Conservation (phyloP, 2,113 vertebrate species). For the Stomatorhinus ivindoensis region DNA sequence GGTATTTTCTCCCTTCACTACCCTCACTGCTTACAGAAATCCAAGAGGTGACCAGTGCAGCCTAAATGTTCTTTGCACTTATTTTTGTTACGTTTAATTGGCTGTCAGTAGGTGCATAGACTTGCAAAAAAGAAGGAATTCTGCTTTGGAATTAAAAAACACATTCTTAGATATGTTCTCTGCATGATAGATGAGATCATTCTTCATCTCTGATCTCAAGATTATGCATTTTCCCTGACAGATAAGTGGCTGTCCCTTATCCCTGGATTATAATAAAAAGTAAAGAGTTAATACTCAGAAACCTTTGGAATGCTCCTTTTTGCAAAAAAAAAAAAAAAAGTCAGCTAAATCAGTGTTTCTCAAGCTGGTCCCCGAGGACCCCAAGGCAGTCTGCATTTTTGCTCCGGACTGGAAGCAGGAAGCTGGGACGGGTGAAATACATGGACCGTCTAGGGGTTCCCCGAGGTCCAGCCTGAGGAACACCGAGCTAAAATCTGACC, state of each 20-base stretch:
- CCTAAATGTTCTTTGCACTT: not conserved
- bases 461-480: not conserved
- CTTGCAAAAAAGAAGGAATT: not conserved
- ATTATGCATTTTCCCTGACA: not conserved
- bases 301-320: not conserved
- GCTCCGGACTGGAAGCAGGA: not conserved
- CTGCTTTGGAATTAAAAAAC: not conserved
- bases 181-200: not conserved
- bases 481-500: not conserved
- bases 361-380: not conserved
- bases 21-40: not conserved
- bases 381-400: not conserved
- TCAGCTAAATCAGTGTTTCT: not conserved
- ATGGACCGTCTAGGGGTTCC: not conserved
- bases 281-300: not conserved
- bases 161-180: not conserved
- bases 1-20: not conserved
- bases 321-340: not conserved
- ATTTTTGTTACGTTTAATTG: not conserved
- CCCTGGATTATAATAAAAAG: not conserved
- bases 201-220: not conserved
- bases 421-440: not conserved
- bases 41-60: not conserved
- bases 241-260: not conserved
- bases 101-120: not conserved